Base-by-base conservation (phyloP, 2,113 vertebrate genomes). In the Nibea coibor region DNA sequence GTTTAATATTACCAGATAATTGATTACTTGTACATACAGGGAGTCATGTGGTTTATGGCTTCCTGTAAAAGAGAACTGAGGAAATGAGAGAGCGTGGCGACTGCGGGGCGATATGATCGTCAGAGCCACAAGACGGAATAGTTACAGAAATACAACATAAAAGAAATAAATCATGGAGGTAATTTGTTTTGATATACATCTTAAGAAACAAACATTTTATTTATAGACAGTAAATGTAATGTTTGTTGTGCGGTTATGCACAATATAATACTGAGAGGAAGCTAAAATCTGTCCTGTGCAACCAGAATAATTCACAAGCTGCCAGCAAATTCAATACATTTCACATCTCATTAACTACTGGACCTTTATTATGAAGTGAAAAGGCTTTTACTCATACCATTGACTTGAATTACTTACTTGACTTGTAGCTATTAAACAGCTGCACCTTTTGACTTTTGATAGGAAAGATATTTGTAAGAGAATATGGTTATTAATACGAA, bases 1-100 rank as follows among this genome's bases (percentile, higher is more conserved):
- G 65, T 70, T 77, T 57, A 62, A 70, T 70, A 71, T 83, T 61
- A 85, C 24, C 28, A 51, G 66, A 53, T 82, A 56, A 88, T 72
- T 84, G 66, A 77, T 84, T 66, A 2, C 64, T 59, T 67, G 28
- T 19, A 53, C 61, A 53, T 17, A 58, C 57, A 14, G n/a, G 2
- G 35, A 42, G n/a, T 53, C 28, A 26, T 58, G 72, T 45, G 61
- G 39, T 85, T 73, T 71, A 47, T 51, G 59, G 19, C 66, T 84
- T 81, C 62, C 50, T 74, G 54, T 45, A 26, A 75, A 83, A 16
- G 50, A 53, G 50, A 73, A 47, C 10, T 22, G 42, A 70, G 53
- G 53, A 77, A 63, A 74, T 20, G 47, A 74, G 58, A 56, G 48
- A 61, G 39, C 35, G 24, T 1, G 22, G 45, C 70, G 42, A 68